Evolutionary conservation across 1,140 invertebrate species (phyloP).

Genomic region (Drosophila willistoni): DNA sequence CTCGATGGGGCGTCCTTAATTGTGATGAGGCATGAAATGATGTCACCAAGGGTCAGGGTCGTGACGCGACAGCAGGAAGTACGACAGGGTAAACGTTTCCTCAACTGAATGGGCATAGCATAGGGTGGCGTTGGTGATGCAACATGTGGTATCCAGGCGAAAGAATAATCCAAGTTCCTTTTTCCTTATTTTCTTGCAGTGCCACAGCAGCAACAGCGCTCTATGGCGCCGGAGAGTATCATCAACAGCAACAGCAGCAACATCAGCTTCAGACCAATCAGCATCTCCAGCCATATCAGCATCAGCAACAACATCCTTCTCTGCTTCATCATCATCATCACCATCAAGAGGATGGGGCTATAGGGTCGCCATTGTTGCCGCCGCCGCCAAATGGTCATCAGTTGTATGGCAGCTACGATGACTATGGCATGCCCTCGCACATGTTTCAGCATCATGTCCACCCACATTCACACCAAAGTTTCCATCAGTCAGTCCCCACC

Average conservation of each 20-base stretch:
- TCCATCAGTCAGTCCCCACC: constrained; percentile 35
- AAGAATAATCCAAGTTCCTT: constrained; percentile 20
- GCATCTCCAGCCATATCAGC: constrained; percentile 44
- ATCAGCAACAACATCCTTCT: constrained; percentile 39
- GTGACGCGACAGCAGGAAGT: constrained; percentile 70
- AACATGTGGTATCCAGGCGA: constrained; percentile 67
- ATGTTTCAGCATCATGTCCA: constrained; percentile 65
- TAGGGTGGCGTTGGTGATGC: constrained; percentile 49
- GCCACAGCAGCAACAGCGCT: constrained; percentile 59
- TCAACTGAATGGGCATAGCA: background rate
- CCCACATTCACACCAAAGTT: constrained; percentile 61
- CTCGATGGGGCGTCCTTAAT: constrained; percentile 66
- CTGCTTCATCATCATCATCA: constrained; percentile 46
- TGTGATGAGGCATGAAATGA: constrained; percentile 82
- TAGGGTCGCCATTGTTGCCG: constrained; percentile 44
- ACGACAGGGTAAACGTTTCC: constrained; percentile 16
- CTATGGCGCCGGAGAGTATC: constrained; percentile 69
- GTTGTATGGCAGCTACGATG: constrained; percentile 62
- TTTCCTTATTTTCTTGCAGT: constrained; percentile 35
- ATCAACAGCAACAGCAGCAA: constrained; percentile 52
- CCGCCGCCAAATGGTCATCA: constrained; percentile 50
- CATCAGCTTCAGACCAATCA: constrained; percentile 44
- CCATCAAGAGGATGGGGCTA: constrained; percentile 53
- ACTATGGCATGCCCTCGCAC: constrained; percentile 64
- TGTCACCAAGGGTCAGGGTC: constrained; percentile 66